These are phyloP conservation scores for Paratilapia polleni DNA, from an alignment of 2,113 vertebrate genomes.

Conservation along the genomic window DNA sequence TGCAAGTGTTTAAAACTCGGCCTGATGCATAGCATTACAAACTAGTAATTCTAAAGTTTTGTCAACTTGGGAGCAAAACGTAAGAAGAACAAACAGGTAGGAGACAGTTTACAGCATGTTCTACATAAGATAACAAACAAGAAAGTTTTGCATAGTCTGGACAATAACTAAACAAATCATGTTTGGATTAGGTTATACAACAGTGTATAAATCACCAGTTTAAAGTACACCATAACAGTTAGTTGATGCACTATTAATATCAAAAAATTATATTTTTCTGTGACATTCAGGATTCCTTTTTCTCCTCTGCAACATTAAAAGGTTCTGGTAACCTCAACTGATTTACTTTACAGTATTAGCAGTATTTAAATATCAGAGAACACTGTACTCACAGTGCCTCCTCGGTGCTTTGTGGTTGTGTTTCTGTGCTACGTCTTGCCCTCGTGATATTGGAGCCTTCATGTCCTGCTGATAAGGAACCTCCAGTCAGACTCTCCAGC, in stretches of 20 bases:
- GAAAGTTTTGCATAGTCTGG: neutral
- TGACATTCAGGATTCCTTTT: neutral
- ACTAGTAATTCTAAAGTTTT: neutral
- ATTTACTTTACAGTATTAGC: neutral
- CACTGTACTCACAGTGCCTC: conserved; percentile 75
- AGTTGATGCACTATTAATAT: neutral
- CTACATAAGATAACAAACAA: neutral
- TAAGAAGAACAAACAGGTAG: neutral
- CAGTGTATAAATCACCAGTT: neutral
- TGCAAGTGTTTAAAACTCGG: neutral
- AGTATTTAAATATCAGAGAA: neutral
- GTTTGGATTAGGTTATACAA: neutral
- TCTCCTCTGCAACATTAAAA: neutral
- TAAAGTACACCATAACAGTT: neutral
- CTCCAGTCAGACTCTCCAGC: conserved; percentile 60
- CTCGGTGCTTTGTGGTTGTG: conserved; percentile 53
- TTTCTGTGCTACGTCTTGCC: conserved; percentile 32
- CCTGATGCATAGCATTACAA: neutral
- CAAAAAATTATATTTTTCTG: neutral
- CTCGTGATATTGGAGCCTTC: conserved; percentile 15
- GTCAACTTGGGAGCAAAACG: neutral
- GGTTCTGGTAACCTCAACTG: neutral
- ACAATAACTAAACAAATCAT: neutral
- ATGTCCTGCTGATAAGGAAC: neutral
- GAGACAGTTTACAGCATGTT: neutral